A percentile compares a stretch with the other conserved stretches of the same genome.
phyloP scores from a whole-genome alignment of 2,113 vertebrate genomes.

The Sebastes fasciatus region DNA sequence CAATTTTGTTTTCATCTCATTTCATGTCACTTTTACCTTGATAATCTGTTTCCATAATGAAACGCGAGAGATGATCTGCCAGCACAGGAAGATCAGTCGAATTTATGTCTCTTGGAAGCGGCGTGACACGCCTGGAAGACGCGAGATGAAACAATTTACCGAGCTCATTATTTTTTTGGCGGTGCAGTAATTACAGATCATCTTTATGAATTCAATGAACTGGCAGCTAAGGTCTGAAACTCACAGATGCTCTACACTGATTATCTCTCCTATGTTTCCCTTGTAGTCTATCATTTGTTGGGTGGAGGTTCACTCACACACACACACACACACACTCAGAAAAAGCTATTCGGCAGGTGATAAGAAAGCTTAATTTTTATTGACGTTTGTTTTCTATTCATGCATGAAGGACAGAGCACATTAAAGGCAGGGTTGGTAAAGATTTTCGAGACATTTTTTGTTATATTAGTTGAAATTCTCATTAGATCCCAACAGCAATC shows the following conservation, averaged over 20 bases:
- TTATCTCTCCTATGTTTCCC: neutral
- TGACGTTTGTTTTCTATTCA: neutral
- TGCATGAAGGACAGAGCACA: neutral
- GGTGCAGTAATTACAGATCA: constrained; percentile 17
- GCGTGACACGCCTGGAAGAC: constrained; percentile 31
- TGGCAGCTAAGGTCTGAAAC: constrained; percentile 30
- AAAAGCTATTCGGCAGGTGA: neutral
- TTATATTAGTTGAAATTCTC: too few relatives aligned
- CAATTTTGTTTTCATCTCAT: constrained; percentile 16
- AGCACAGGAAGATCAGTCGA: constrained; percentile 11
- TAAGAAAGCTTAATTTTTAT: neutral
- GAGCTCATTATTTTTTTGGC: constrained; percentile 38
- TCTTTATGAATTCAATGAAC: constrained; percentile 36
- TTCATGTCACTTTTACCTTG: constrained; percentile 13
- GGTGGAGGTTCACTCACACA: neutral
- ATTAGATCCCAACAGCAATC: too few relatives aligned
- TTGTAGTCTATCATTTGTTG: constrained; percentile 4
- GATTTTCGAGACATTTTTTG: too few relatives aligned
- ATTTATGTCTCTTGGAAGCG: constrained; percentile 42
- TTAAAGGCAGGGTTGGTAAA: neutral
- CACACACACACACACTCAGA: neutral
- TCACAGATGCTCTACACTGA: constrained; percentile 12
- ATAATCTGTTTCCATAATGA: constrained; percentile 32
- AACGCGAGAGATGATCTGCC: constrained; percentile 24
- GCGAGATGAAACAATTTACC: constrained; percentile 36